phyloP scores from a whole-genome alignment of 2,113 vertebrate species.

The Gnathonemus longibarbis region DNA sequence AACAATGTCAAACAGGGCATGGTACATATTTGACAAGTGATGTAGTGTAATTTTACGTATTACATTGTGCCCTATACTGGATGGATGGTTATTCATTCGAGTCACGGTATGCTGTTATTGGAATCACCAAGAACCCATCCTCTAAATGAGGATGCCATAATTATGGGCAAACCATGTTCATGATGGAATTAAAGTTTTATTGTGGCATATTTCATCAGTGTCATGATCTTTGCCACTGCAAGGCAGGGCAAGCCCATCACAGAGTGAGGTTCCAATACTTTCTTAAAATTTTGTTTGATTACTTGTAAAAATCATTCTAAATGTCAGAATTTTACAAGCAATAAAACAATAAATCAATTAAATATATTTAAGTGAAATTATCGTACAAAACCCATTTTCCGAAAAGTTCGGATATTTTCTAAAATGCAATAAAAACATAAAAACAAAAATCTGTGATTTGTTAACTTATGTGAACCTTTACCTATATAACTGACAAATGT shows the following conservation, averaged over 20 bases:
- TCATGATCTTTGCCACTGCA: neutral
- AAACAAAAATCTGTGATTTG: no score
- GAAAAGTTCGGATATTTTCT: neutral
- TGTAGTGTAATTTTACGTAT: neutral
- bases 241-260: neutral
- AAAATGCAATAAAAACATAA: no score
- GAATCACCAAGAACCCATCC: neutral
- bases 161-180: neutral
- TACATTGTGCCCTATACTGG: neutral
- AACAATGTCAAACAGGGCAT: neutral
- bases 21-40: neutral
- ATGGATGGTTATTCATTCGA: neutral
- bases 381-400: neutral
- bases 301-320: neutral
- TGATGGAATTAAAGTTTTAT: neutral
- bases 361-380: neutral
- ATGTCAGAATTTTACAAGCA: neutral
- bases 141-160: neutral
- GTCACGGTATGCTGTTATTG: neutral
- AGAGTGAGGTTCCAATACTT: neutral
- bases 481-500: no score
- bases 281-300: neutral
- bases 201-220: neutral
- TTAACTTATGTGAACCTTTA: no score
- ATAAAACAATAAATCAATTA: neutral